Conservation (phyloP, 2,888 invertebrate species). For the Ptychoptera albimana region DNA sequence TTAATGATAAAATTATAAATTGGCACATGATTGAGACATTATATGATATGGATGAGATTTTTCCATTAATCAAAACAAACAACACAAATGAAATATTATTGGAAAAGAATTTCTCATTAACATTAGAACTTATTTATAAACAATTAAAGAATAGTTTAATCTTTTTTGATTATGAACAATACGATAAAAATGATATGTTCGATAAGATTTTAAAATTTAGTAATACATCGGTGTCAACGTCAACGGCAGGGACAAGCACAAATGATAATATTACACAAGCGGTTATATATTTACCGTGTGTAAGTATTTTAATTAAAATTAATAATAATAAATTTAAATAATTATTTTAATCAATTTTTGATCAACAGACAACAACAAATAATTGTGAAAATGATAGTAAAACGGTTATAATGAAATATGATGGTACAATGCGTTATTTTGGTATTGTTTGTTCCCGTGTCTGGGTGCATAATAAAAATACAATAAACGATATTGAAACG, state of each 20-base stretch:
- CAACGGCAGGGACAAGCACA: constrained; percentile 1
- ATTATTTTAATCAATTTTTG: too few species aligned
- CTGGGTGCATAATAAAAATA: constrained; percentile 63
- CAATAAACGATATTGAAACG: constrained; percentile 50
- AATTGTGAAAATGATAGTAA: constrained; percentile 22
- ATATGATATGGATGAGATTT: constrained; percentile 58
- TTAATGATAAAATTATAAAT: constrained; percentile 46
- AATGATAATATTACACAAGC: constrained; percentile 30
- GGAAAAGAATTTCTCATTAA: constrained; percentile 25
- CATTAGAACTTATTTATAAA: constrained; percentile 37
- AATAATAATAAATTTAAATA: too few species aligned
- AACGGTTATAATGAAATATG: constrained; percentile 6
- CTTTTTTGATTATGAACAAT: constrained; percentile 56
- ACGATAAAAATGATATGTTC: constrained; percentile 42
- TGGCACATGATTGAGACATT: constrained; percentile 66
- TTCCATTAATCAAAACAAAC: constrained; percentile 47
- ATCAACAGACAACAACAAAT: not conserved
- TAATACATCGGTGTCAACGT: constrained; percentile 19
- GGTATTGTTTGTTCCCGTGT: constrained; percentile 37
- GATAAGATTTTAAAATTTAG: constrained; percentile 47
- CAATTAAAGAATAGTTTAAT: constrained; percentile 41
- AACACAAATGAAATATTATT: constrained; percentile 13
- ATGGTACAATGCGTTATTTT: constrained; percentile 18
- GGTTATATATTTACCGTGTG: constrained; percentile 52
- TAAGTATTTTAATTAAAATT: too few species aligned